Conservation (phyloP, 1,140 invertebrate genomes). For the Chironomus striatipennis region DNA sequence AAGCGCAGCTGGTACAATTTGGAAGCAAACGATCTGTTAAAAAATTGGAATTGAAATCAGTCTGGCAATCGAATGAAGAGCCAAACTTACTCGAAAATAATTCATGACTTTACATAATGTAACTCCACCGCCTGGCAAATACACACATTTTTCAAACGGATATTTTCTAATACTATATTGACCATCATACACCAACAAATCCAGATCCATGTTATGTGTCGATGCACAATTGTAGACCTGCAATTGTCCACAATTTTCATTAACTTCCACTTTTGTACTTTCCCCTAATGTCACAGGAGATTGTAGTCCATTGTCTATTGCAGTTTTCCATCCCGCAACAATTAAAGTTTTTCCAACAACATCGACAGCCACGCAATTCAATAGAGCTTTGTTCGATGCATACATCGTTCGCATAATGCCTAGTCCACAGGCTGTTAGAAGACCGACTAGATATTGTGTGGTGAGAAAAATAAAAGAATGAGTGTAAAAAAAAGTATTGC, state of each 20-base stretch:
- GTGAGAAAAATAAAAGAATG: slow-evolving; percentile 59
- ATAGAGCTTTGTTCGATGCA: slow-evolving; percentile 47
- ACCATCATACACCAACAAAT: not conserved
- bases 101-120: slow-evolving; percentile 16
- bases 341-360: slow-evolving; percentile 69
- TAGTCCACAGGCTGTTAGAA: slow-evolving; percentile 56
- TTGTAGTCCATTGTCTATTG: slow-evolving; percentile 29
- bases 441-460: slow-evolving; percentile 60
- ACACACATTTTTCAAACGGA: not conserved
- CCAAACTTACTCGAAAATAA: not conserved
- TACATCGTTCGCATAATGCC: slow-evolving; percentile 63
- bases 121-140: not conserved
- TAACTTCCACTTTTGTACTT: not conserved
- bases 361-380: slow-evolving; percentile 63
- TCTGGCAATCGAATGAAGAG: not conserved
- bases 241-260: not conserved
- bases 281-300: not conserved
- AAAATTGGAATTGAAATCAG: not conserved
- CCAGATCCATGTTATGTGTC: not conserved
- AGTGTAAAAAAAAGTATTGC: no score
- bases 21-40: not conserved
- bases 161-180: not conserved
- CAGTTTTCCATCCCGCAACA: slow-evolving; percentile 57
- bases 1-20: not conserved
- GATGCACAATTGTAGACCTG: slow-evolving; percentile 11